These are phyloP conservation scores for Corythornis cristatus DNA, from an alignment of 2,113 vertebrate genomes.

Conservation along the genomic window DNA sequence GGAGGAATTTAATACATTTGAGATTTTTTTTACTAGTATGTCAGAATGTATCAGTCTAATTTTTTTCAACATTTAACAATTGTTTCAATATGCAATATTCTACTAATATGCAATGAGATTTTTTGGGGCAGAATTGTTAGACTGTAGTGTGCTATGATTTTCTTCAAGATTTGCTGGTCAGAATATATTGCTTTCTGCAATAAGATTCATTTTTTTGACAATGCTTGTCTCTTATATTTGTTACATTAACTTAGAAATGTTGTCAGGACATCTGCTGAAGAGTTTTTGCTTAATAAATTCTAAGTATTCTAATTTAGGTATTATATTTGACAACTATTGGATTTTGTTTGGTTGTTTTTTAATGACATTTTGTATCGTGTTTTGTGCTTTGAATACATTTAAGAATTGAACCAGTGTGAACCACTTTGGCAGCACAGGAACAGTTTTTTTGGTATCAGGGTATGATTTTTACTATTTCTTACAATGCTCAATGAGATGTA, in stretches of 20 bases:
- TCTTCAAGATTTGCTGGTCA: neutral
- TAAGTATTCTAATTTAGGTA: neutral
- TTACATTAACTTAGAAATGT: neutral
- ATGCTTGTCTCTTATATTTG: neutral
- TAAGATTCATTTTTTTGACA: neutral
- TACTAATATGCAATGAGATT: neutral
- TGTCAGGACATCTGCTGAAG: neutral
- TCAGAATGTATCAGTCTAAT: neutral
- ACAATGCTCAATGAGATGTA: neutral
- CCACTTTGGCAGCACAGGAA: neutral
- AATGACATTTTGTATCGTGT: neutral
- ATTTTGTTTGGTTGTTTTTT: neutral
- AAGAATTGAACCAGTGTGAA: neutral
- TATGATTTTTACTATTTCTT: neutral
- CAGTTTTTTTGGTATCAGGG: neutral
- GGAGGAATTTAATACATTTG: neutral
- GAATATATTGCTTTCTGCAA: neutral
- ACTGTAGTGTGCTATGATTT: neutral
- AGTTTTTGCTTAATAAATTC: neutral
- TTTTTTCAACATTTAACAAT: neutral
- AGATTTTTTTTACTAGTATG: neutral
- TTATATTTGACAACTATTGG: neutral
- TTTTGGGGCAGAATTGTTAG: neutral
- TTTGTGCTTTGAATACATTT: neutral
- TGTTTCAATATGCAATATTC: neutral